phyloP scores from a whole-genome alignment of 2,888 invertebrate species.

The Lissocephala sabroskyi region DNA sequence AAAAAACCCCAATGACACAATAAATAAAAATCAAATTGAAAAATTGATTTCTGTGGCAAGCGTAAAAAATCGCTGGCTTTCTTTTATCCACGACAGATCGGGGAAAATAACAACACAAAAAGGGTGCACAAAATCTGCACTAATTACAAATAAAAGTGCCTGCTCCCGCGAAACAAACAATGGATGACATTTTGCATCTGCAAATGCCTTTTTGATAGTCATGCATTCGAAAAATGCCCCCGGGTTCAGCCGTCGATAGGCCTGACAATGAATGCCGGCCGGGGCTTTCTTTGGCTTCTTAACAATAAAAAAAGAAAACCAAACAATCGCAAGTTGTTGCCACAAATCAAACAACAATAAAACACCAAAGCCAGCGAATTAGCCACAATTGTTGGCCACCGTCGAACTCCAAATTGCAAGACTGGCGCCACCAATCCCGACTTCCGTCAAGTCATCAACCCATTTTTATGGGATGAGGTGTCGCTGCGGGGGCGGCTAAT shows the following conservation, averaged over 20 bases:
- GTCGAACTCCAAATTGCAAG: constrained; percentile 22
- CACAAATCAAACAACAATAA: constrained; percentile 57
- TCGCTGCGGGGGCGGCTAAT: too few species aligned
- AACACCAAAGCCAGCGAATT: constrained; percentile 48
- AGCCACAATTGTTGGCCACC: constrained; percentile 51
- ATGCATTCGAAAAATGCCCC: constrained; percentile 19
- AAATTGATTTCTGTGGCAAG: constrained; percentile 18
- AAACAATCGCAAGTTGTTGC: constrained; percentile 45
- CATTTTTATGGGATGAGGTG: too few species aligned
- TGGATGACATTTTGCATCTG: constrained; percentile 46
- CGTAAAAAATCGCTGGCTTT: background rate
- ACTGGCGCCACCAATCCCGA: constrained; percentile 6
- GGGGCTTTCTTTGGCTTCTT: constrained; percentile 31
- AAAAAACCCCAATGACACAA: constrained; percentile 44
- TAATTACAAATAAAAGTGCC: constrained; percentile 30
- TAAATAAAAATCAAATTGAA: constrained; percentile 38
- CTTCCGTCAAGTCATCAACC: background rate
- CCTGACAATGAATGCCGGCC: constrained; percentile 24
- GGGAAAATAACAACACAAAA: constrained; percentile 10
- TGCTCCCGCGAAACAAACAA: constrained; percentile 9
- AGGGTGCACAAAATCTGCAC: constrained; percentile 16
- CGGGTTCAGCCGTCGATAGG: too few species aligned
- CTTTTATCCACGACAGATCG: constrained; percentile 48
- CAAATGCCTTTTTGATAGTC: constrained; percentile 51
- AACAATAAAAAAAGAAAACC: constrained; percentile 25